Base-by-base conservation (phyloP, 2,113 vertebrate species). In the Lasiurus borealis region DNA sequence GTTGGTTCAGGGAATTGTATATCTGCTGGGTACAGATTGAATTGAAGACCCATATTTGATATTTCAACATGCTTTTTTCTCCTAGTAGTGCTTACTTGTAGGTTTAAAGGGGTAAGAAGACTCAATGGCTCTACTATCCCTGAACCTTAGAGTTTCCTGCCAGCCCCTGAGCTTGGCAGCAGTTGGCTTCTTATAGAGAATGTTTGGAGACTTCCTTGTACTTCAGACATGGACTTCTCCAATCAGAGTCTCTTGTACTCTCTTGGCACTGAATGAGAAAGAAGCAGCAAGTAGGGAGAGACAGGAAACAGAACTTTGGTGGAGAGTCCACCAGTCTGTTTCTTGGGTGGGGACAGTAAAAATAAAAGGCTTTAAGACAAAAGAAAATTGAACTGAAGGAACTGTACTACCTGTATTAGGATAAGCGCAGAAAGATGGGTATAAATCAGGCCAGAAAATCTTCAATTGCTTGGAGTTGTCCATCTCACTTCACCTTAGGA, bases 261-360 rank as follows among this genome's bases (percentile, higher is more conserved):
- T 50, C 0, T 72, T 77, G 52, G 40, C 46, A 59, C 5, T 13
- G 29, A 90, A 11, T 64, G 73, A 86, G 34, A 3, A 91, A n/a
- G 21, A 86, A n/a, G 10, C 0, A 0, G 8, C 31, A 31, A 0
- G 8, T 34, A 31, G 52, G 16, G 11, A 69, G 44, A 50, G 40
- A 50, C 23, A 46, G 48, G 10, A 59, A 54, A 7, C 46, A 27
- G 40, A 82, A 72, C 46, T 62, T n/a, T 31, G 15, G 11, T 40
- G 27, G 40, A 44, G 34, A 71, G 13, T 52, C 3, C 27, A 4
- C 15, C 44, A 48, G n/a, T 11, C 44, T 76, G 4, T 68, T 88
- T n/a, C 15, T 46, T 86, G 48, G n/a, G n/a, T 52, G 27, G 31
- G 19, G 9, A 78, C 9, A 23, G 66, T 71, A 81, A 84, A 90